phyloP scores from a whole-genome alignment of 1,140 invertebrate species.

The Cydia strobilella region DNA sequence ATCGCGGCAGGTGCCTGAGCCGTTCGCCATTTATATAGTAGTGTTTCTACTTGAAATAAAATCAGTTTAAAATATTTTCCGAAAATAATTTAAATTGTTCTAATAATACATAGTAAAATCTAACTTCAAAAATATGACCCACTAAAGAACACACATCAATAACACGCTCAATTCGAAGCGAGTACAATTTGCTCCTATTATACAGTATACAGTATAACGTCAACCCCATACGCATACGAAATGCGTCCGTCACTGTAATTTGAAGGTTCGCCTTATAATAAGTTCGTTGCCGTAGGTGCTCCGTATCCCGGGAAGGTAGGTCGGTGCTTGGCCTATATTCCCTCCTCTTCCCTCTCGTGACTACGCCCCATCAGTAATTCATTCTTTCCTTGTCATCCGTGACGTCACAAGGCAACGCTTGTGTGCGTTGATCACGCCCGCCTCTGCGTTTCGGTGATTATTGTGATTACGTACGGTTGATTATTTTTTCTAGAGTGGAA shows the following conservation, averaged over 20 bases:
- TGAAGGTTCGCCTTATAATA: slow-evolving; percentile 52
- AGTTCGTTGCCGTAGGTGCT: slow-evolving; percentile 49
- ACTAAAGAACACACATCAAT: neutral
- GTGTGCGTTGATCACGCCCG: slow-evolving; percentile 46
- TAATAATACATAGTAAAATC: no score
- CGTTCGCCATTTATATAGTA: no score
- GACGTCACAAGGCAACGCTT: slow-evolving; percentile 69
- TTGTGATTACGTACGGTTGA: slow-evolving; percentile 23
- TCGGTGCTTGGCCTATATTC: slow-evolving; percentile 74
- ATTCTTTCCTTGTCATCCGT: slow-evolving; percentile 49
- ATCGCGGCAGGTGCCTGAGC: no score
- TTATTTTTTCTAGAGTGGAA: slow-evolving; percentile 7
- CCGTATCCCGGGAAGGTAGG: slow-evolving; percentile 60
- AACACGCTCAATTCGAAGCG: neutral
- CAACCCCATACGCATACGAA: neutral
- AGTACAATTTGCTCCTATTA: neutral
- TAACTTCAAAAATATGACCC: no score
- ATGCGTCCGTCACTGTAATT: slow-evolving; percentile 39
- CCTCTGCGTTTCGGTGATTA: slow-evolving; percentile 55
- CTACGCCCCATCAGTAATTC: slow-evolving; percentile 14
- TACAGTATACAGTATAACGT: neutral
- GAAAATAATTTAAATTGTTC: no score
- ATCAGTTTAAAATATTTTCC: no score
- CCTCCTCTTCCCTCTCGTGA: neutral
- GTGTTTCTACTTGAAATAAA: no score